A percentile compares a stretch with the other conserved stretches of the same genome.
Evolutionary conservation across 2,888 invertebrate species (phyloP).

Genomic region (Stenodera caucasica): DNA sequence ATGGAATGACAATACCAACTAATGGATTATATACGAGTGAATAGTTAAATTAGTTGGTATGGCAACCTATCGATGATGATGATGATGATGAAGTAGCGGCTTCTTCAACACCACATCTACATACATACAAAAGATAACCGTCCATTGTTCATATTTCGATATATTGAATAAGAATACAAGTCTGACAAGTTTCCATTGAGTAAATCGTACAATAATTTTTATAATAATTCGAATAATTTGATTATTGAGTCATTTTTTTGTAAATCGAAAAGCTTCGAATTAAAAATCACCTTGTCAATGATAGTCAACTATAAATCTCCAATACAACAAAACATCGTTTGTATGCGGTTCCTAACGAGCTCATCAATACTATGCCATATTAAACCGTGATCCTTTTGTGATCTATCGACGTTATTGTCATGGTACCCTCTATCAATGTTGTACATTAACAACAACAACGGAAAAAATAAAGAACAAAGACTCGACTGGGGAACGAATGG

Average conservation of each 20-base stretch:
- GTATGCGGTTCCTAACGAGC: slow-evolving; percentile 33
- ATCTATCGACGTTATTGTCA: slow-evolving; percentile 29
- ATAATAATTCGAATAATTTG: not conserved
- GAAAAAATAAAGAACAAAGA: not conserved
- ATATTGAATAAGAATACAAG: slow-evolving; percentile 10
- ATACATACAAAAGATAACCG: not conserved
- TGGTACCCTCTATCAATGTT: slow-evolving; percentile 15
- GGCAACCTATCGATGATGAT: slow-evolving; percentile 26
- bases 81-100: slow-evolving; percentile 29
- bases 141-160: slow-evolving; percentile 20
- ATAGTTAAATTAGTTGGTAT: slow-evolving; percentile 31
- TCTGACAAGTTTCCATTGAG: slow-evolving; percentile 5
- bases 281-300: not conserved
- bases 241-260: not conserved
- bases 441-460: slow-evolving; percentile 19
- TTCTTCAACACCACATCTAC: slow-evolving; percentile 21
- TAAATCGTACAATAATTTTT: slow-evolving; percentile 1
- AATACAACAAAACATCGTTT: slow-evolving; percentile 23
- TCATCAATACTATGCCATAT: slow-evolving; percentile 33
- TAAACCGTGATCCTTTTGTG: slow-evolving; percentile 30
- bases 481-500: slow-evolving; percentile 10
- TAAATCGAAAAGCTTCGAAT: not conserved
- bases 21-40: slow-evolving; percentile 30
- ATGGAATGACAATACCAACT: slow-evolving; percentile 32
- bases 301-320: slow-evolving; percentile 3